Percentiles rank a stretch among this genome's conserved stretches.
These are phyloP conservation scores for Thera britannica DNA, from an alignment of 2,888 invertebrate species.

Conservation along the genomic window DNA sequence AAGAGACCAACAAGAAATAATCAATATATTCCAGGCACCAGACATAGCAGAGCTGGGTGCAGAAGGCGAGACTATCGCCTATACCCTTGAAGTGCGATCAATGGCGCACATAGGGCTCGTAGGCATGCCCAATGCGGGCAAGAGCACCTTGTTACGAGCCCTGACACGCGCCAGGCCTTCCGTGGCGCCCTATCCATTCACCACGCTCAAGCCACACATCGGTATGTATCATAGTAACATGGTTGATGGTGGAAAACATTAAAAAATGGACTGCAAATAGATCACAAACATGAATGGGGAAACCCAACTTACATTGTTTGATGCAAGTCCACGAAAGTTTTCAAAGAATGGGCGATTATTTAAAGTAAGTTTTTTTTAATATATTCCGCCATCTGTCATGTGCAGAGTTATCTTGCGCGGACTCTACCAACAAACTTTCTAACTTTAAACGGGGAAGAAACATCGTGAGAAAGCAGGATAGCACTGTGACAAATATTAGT, in stretches of 20 bases:
- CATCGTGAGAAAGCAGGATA: too few species aligned
- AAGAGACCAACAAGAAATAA: not conserved
- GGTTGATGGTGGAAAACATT: too few species aligned
- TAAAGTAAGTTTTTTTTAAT: too few species aligned
- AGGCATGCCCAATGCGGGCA: slow-evolving; percentile 95
- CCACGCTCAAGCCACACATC: slow-evolving; percentile 94
- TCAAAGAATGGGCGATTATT: too few species aligned
- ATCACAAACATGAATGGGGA: too few species aligned
- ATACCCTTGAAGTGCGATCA: slow-evolving; percentile 92
- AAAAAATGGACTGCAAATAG: too few species aligned
- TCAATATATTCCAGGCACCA: slow-evolving; percentile 86
- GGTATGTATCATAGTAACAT: slow-evolving; percentile 45
- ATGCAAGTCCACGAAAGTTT: too few species aligned
- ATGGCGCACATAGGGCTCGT: slow-evolving; percentile 96
- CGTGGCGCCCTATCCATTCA: slow-evolving; percentile 97
- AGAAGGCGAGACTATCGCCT: slow-evolving; percentile 89
- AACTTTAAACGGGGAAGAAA: too few species aligned
- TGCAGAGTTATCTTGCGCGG: too few species aligned
- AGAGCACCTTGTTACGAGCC: slow-evolving; percentile 94
- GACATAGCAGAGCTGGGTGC: slow-evolving; percentile 95
- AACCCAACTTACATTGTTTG: too few species aligned
- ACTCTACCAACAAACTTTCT: too few species aligned
- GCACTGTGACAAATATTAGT: too few species aligned
- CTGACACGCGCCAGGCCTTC: slow-evolving; percentile 94
- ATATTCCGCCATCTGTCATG: not conserved